A percentile compares a stretch with the other conserved stretches of the same genome.
These are phyloP conservation scores for Caretta caretta DNA, from an alignment of 2,113 vertebrate genomes.

Conservation along the genomic window DNA sequence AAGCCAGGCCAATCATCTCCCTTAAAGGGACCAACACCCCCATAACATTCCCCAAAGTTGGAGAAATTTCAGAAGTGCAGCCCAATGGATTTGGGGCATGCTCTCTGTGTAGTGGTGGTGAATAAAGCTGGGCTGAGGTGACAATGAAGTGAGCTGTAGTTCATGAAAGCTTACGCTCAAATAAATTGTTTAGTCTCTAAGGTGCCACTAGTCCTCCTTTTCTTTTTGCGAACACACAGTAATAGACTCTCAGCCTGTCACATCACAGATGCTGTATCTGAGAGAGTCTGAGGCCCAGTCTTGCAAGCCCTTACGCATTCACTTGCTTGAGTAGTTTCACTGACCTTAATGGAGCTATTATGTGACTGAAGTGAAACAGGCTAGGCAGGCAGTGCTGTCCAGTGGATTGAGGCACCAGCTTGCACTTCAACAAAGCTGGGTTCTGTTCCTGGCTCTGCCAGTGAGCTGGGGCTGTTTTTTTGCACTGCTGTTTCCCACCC, in stretches of 20 bases:
- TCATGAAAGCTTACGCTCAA: no score
- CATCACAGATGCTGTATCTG: neutral
- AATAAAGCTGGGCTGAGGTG: neutral
- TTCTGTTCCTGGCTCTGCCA: neutral
- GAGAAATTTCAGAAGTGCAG: no score
- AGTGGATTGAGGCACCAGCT: neutral
- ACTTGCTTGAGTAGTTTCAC: neutral
- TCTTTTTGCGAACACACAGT: no score
- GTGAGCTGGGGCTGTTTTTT: neutral
- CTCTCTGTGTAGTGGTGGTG: neutral
- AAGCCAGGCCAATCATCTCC: neutral
- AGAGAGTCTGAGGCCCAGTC: neutral
- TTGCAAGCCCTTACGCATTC: neutral
- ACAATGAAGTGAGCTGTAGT: neutral
- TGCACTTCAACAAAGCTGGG: accelerated
- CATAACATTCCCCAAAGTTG: no score
- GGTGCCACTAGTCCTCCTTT: no score
- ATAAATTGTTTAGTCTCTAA: no score
- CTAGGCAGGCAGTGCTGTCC: neutral
- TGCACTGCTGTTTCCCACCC: no score
- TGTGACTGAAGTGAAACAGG: neutral
- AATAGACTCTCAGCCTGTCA: neutral
- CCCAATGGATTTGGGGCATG: neutral
- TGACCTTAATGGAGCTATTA: neutral
- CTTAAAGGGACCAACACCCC: neutral